phyloP scores from a whole-genome alignment of 2,113 vertebrate species.

The Takifugu bimaculatus region DNA sequence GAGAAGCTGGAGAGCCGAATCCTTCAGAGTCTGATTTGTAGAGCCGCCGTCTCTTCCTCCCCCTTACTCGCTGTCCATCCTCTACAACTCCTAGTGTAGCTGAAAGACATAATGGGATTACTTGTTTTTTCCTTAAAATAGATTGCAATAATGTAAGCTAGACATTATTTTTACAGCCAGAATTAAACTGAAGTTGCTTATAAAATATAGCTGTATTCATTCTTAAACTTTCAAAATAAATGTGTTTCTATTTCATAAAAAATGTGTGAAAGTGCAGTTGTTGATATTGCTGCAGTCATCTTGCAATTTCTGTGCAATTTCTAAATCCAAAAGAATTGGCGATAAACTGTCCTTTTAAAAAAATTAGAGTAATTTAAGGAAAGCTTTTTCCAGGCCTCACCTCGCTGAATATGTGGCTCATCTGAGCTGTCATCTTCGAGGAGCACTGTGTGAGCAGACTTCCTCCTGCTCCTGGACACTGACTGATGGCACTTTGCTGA shows the following conservation, averaged over 20 bases:
- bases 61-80: constrained; percentile 40
- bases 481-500: constrained; percentile 40
- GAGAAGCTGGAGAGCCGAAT: constrained; percentile 36
- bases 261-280: not conserved
- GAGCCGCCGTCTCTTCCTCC: constrained; percentile 70
- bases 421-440: constrained; percentile 82
- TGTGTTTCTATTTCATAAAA: not conserved
- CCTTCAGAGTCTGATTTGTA: constrained; percentile 74
- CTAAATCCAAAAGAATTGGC: too few relatives aligned
- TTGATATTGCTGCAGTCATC: too few relatives aligned
- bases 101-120: not conserved
- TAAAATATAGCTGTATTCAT: too few relatives aligned
- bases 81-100: constrained; percentile 29
- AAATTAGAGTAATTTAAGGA: too few relatives aligned
- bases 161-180: too few relatives aligned
- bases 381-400: not conserved
- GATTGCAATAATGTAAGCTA: too few relatives aligned
- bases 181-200: too few relatives aligned
- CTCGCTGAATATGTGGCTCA: constrained; percentile 55
- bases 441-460: constrained; percentile 82
- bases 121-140: too few relatives aligned
- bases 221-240: too few relatives aligned
- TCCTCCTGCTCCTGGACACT: constrained; percentile 77
- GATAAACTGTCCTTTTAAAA: too few relatives aligned
- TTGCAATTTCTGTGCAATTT: too few relatives aligned